Percentiles rank a stretch among this genome's conserved stretches.
These are phyloP conservation scores for Sylvilagus bachmani DNA, from an alignment of 2,113 vertebrate genomes.

Conservation along the genomic window DNA sequence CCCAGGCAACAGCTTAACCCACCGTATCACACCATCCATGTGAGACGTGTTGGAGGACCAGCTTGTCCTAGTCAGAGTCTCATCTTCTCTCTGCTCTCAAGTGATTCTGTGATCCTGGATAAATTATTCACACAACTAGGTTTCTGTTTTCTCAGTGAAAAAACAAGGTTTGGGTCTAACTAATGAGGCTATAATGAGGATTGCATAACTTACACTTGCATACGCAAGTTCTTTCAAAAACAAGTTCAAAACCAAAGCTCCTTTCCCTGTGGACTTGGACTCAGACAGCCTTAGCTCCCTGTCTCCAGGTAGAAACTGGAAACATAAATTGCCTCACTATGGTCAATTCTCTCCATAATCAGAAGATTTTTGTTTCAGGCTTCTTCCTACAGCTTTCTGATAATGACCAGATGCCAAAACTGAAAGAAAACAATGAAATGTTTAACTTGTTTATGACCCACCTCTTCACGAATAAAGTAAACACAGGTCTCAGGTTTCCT, in stretches of 20 bases:
- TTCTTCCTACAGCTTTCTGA: neutral
- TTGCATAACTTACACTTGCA: neutral
- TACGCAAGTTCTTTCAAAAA: conserved; percentile 23
- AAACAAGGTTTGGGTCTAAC: neutral
- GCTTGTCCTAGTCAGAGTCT: neutral
- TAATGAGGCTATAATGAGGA: neutral
- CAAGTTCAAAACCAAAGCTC: neutral
- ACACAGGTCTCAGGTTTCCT: neutral
- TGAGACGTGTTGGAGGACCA: neutral
- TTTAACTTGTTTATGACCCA: neutral
- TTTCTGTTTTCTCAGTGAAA: neutral
- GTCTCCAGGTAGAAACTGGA: conserved; percentile 5
- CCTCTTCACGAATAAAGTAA: neutral
- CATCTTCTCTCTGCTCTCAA: neutral
- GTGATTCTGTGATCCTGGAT: neutral
- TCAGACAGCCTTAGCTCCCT: neutral
- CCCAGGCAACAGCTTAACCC: no score
- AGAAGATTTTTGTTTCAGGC: neutral
- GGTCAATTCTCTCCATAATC: neutral
- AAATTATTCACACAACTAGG: neutral
- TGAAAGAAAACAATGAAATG: conserved; percentile 40
- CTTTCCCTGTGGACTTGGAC: neutral
- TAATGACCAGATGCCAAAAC: neutral
- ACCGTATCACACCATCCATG: no score
- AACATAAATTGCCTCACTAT: neutral